Conservation (phyloP, 2,888 invertebrate species). For the Yponomeuta sedellus region DNA sequence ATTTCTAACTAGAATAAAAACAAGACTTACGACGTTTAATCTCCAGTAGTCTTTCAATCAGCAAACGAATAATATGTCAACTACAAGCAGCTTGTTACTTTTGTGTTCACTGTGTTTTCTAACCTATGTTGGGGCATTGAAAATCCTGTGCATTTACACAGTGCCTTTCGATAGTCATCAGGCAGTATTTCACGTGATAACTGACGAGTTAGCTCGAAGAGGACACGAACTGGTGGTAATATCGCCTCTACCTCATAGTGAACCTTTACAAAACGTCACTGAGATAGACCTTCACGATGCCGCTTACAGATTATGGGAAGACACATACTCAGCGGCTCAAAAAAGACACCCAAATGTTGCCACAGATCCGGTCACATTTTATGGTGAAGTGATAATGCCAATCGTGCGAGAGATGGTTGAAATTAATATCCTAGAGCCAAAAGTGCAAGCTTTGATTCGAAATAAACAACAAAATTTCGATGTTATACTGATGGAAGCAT, state of each 20-base stretch:
- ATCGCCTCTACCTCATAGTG: conserved; percentile 20
- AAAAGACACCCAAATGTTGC: neutral
- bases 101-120: neutral
- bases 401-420: neutral
- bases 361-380: neutral
- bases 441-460: neutral
- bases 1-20: neutral
- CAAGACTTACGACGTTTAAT: neutral
- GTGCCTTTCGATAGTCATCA: conserved; percentile 10
- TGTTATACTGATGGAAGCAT: conserved; percentile 10
- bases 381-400: neutral
- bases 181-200: conserved; percentile 7
- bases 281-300: conserved; percentile 14
- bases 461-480: conserved; percentile 12
- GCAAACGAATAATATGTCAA: neutral
- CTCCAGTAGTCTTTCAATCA: neutral
- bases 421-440: neutral
- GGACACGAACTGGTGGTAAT: conserved; percentile 9
- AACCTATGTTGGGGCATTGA: neutral
- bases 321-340: neutral
- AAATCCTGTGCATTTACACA: conserved; percentile 9
- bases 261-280: conserved; percentile 9
- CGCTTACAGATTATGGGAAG: conserved; percentile 9
- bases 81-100: neutral
- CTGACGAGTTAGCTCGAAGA: conserved; percentile 7